These are phyloP conservation scores for Tokudaia tokunoshimensis DNA, from an alignment of 2,797 vertebrate genomes.

Conservation along the genomic window DNA sequence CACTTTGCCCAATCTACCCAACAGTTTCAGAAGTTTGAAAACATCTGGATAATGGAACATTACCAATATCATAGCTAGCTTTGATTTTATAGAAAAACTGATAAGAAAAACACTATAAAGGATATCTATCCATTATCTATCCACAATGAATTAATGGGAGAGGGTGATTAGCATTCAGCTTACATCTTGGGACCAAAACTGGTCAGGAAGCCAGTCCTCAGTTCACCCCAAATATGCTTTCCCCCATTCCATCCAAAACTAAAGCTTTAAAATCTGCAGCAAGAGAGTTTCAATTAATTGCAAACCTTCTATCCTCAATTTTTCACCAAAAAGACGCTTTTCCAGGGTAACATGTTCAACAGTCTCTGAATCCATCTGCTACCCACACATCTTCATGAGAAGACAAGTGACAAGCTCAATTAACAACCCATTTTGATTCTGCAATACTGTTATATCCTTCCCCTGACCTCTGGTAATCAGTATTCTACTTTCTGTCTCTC, in stretches of 20 bases:
- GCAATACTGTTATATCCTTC: neutral
- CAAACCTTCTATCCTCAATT: neutral
- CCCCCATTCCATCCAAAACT: neutral
- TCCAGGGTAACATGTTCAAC: no score
- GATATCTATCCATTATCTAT: neutral
- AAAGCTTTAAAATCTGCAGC: neutral
- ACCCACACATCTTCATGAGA: neutral
- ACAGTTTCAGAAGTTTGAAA: neutral
- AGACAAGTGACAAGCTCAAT: neutral
- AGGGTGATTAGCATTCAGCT: no score
- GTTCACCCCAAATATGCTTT: neutral
- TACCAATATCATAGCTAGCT: no score
- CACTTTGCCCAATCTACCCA: neutral
- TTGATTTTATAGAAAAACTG: neutral
- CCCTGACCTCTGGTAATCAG: no score
- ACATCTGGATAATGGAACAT: neutral
- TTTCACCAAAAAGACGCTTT: neutral
- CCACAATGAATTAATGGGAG: no score
- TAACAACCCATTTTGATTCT: neutral
- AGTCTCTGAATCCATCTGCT: neutral
- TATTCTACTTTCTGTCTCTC: neutral
- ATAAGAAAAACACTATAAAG: neutral
- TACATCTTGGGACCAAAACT: neutral
- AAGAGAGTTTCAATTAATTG: neutral
- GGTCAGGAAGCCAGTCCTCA: neutral